Conservation (phyloP, 2,797 vertebrate genomes). For the Schizopygopsis pylzovi region DNA sequence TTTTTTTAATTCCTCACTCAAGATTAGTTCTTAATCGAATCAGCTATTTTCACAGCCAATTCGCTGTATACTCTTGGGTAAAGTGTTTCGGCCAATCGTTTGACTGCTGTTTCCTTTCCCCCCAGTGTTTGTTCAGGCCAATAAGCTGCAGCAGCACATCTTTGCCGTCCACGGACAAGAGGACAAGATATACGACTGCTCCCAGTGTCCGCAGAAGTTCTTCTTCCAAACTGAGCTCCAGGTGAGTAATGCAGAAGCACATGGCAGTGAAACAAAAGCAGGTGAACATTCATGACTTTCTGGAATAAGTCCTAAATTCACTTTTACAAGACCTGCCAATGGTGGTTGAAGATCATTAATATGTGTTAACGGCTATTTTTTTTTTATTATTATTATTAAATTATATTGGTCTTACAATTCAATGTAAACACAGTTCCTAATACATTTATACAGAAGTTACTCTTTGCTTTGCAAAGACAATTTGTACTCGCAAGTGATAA, state of each 20-base stretch:
- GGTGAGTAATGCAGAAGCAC: conserved; percentile 75
- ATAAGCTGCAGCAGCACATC: conserved; percentile 98
- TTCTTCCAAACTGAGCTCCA: conserved; percentile 99
- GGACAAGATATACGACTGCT: conserved; percentile 99
- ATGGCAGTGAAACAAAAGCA: background rate
- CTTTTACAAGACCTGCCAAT: background rate
- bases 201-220: conserved; percentile 99
- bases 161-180: conserved; percentile 97
- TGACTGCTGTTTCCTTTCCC: conserved; percentile 20
- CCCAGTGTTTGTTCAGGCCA: conserved; percentile 94
- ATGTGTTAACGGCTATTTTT: background rate
- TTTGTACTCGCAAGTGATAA: background rate
- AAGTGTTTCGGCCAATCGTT: conserved; percentile 4
- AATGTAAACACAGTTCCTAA: background rate
- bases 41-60: conserved; percentile 28
- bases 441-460: background rate
- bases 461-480: background rate
- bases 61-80: background rate
- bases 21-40: conserved; percentile 44
- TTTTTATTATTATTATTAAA: too few relatives aligned
- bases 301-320: background rate
- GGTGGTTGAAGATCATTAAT: background rate
- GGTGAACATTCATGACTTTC: background rate
- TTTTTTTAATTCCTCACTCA: conserved; percentile 8
- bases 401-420: background rate